phyloP scores from a whole-genome alignment of 2,888 invertebrate species.

The Callyntrura sp. region DNA sequence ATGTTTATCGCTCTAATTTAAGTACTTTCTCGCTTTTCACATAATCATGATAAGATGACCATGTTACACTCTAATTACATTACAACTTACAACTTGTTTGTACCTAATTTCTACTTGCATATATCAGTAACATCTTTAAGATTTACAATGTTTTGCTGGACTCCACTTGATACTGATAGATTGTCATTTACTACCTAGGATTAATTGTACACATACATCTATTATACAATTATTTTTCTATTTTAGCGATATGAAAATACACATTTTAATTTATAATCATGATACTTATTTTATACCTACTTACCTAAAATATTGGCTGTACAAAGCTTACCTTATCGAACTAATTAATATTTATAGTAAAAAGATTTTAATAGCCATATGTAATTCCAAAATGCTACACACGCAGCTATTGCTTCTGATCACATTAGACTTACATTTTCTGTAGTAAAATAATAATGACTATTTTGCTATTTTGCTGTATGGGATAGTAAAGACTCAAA shows the following conservation, averaged over 20 bases:
- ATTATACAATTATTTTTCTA: background rate
- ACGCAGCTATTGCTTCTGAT: background rate
- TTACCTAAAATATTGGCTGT: no score
- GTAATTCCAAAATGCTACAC: background rate
- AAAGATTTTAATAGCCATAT: no score
- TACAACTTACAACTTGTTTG: background rate
- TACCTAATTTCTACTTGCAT: background rate
- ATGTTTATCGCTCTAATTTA: background rate
- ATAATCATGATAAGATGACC: background rate
- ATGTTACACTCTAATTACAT: background rate
- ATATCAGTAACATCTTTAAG: background rate
- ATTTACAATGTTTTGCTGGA: no score
- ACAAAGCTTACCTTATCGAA: no score
- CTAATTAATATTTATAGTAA: no score
- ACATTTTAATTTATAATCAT: background rate
- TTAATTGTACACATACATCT: background rate
- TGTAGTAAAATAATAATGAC: background rate
- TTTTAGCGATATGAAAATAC: constrained; percentile 6
- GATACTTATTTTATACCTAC: no score
- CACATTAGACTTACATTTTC: background rate
- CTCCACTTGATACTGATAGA: background rate
- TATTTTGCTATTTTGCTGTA: constrained; percentile 3
- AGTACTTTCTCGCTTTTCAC: background rate
- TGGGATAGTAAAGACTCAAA: constrained; percentile 34
- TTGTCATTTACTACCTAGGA: background rate